Evolutionary conservation across 2,888 invertebrate genomes (phyloP), one percentile per base, ranked within the genome.

Genomic region (Microctonus brassicae): DNA sequence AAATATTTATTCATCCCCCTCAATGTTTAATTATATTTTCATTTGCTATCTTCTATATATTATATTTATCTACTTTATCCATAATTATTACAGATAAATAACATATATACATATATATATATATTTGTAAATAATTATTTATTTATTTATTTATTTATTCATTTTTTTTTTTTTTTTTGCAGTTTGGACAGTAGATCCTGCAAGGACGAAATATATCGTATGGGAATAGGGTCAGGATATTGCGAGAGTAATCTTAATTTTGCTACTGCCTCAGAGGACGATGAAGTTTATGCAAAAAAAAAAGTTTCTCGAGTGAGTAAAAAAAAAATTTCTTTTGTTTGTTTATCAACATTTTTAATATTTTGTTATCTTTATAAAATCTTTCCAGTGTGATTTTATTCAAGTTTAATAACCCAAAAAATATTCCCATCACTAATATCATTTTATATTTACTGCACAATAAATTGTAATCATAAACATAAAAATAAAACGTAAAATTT

Each of bases 241-340:
- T 87, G 87, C 78, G 87, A 87, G 72, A 83, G 86, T 64, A 87
- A 87, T 76, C 78, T 87, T 67, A 87, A 87, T 75, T 87, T 87
- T 68, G 82, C 87, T 22, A 87, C 87, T 26, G 87, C 86, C 17
- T 87, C 87, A 10, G 87, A 87, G 72, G 87, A 87, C 73, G 87
- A 87, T 75, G 87, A 87, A 74, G 84, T 86, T 60, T 87, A 87
- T 66, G 83, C 85, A 9, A 87, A 87, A 81, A 87, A 87, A 76
- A 87, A 87, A 80, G 87, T 87, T 9, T 87, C 87, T 3, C 83
- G 87, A 81, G 87, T 87, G 13, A 58, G 58, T 58, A 20, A 1
- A 47, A n/a, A n/a, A n/a, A n/a, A n/a, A n/a, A n/a, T n/a, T n/a
- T n/a, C n/a, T n/a, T n/a, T n/a, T n/a, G n/a, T n/a, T n/a, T 20